Evolutionary conservation across 2,888 invertebrate species (phyloP).

Genomic region (Aphidius colemani): DNA sequence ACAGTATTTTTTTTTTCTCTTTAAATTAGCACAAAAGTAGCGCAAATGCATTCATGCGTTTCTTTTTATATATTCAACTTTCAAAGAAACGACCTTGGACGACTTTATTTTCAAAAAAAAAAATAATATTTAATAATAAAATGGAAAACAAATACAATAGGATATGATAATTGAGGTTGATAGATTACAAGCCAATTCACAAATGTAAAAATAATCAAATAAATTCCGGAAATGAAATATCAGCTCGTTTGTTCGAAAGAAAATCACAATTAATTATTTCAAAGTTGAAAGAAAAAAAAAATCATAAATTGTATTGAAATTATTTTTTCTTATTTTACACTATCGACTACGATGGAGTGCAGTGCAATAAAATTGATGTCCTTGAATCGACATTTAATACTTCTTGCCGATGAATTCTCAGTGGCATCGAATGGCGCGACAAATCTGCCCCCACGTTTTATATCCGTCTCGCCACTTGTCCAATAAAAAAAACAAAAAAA

Average conservation of each 20-base stretch:
- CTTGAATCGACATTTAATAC: slow-evolving; percentile 15
- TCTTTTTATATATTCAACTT: slow-evolving; percentile 1
- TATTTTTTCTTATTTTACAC: background rate
- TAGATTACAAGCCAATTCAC: too few relatives aligned
- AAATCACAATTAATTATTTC: background rate
- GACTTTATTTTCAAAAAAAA: background rate
- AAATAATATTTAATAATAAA: too few relatives aligned
- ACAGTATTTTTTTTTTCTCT: too few relatives aligned
- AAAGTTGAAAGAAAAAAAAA: background rate
- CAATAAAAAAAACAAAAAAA: slow-evolving; percentile 2
- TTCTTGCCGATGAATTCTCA: background rate
- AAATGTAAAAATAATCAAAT: too few relatives aligned
- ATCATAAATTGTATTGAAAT: background rate
- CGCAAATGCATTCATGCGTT: slow-evolving; percentile 1
- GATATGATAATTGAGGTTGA: too few relatives aligned
- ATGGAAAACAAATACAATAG: too few relatives aligned
- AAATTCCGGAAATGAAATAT: too few relatives aligned
- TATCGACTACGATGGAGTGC: background rate
- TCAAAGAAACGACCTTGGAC: background rate
- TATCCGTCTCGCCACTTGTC: slow-evolving; percentile 19
- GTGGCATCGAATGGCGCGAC: slow-evolving; percentile 21
- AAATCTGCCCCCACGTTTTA: slow-evolving; percentile 17
- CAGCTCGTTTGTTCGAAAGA: too few relatives aligned
- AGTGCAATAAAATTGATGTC: background rate
- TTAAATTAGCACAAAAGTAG: background rate